Conservation (phyloP, 2,888 invertebrate species). For the Cryptosula pallasiana region DNA sequence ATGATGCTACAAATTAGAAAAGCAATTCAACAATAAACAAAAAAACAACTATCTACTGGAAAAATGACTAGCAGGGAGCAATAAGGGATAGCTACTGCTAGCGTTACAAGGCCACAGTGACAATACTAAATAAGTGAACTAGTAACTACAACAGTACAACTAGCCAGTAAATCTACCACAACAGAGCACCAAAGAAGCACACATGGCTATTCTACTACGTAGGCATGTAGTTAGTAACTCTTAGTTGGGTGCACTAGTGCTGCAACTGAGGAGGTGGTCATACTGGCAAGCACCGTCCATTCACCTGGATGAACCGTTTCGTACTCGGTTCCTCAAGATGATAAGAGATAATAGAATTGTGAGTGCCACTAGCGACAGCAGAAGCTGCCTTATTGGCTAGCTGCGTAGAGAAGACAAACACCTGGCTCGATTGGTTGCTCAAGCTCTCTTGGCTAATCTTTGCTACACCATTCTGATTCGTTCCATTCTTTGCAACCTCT, state of each 20-base stretch:
- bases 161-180: background rate
- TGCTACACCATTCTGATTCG: background rate
- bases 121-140: too few species aligned
- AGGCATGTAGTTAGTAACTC: too few species aligned
- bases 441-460: slow-evolving; percentile 55
- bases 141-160: too few species aligned
- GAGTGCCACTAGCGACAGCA: slow-evolving; percentile 57
- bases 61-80: too few species aligned
- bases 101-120: too few species aligned
- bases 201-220: too few species aligned
- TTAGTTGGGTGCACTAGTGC: background rate
- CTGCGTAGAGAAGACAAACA: slow-evolving; percentile 92
- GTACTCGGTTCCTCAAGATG: slow-evolving; percentile 90
- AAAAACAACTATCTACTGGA: background rate
- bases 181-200: too few species aligned
- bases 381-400: slow-evolving; percentile 65
- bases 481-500: background rate
- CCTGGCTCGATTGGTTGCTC: slow-evolving; percentile 80
- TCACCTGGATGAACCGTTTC: slow-evolving; percentile 85
- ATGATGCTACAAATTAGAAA: background rate
- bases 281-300: slow-evolving; percentile 31
- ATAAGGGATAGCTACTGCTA: too few species aligned
- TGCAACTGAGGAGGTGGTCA: background rate
- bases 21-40: background rate
- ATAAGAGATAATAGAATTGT: slow-evolving; percentile 85